Evolutionary conservation across 2,113 vertebrate genomes (phyloP), one percentile per base, ranked within the genome.

Genomic region (Brachirus orientalis): DNA sequence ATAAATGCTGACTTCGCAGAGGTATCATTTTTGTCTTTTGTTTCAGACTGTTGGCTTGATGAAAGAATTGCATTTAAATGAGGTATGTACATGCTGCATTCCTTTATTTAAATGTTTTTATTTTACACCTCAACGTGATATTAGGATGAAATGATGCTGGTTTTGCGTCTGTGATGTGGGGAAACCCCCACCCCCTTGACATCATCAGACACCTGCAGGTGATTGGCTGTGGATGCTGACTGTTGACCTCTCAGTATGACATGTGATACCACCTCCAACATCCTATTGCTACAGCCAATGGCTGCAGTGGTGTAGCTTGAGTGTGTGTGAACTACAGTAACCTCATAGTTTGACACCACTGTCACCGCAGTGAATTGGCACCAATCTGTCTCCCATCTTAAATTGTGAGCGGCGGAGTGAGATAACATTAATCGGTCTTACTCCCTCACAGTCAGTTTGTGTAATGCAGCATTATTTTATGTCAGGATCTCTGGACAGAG

Each of bases 221-320:
- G 68, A 75, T 62, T 65, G 72, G 79, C 35, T 44, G 11, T 16
- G 11, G 22, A 11, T 60, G 22, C 40, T 53, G 52, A 73, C 68
- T 63, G 41, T 20, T 66, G 20, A 17, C 60, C 16, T 45, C 22
- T 54, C 43, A 5, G 43, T 58, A 63, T 65, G 64, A 37, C 70
- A 70, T 73, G 46, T 82, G 65, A 65, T 60, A 71, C 68, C 73
- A 65, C 58, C 64, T 51, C 19, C 50, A 86, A 75, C 87, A 88
- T 82, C 70, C 85, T 44, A 84, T 77, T 14, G 44, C 36, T 10
- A 28, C 36, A 86, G 69, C 89, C 90, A 87, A 89, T 89, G 36
- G 58, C 59, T 77, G 60, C 1, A n/a, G 9, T 66, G 72, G 63
- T 67, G 74, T 22, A 16, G 73, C 6, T 2, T 1, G 17, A 18